These are phyloP conservation scores for Lomographa bimaculata DNA, from an alignment of 2,888 invertebrate species.

Conservation along the genomic window DNA sequence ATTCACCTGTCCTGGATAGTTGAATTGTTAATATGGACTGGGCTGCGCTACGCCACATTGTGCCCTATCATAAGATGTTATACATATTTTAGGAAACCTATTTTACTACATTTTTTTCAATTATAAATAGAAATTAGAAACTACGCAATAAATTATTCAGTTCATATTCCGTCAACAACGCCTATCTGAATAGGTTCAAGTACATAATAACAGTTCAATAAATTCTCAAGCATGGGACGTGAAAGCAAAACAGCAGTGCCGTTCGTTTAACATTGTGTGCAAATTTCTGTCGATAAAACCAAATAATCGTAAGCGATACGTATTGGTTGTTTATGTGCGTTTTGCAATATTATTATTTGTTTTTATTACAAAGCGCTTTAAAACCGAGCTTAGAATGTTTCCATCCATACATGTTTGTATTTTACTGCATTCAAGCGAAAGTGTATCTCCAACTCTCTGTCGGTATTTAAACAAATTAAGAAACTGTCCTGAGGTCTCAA, in stretches of 20 bases:
- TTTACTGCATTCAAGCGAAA: no score
- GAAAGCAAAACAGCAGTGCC: constrained; percentile 61
- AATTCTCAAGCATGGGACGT: constrained; percentile 54
- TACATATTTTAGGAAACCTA: neutral
- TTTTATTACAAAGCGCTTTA: no score
- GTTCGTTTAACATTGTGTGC: constrained; percentile 74
- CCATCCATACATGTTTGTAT: no score
- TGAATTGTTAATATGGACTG: no score
- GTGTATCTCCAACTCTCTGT: no score
- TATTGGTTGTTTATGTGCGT: constrained; percentile 42
- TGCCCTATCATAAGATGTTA: no score
- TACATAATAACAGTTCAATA: constrained; percentile 53
- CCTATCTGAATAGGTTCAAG: constrained; percentile 45
- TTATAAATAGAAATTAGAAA: constrained; percentile 19
- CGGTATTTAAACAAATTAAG: no score
- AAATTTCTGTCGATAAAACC: constrained; percentile 67
- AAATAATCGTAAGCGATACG: constrained; percentile 51
- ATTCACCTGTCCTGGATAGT: no score
- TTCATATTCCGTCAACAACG: constrained; percentile 37
- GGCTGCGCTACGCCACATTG: no score
- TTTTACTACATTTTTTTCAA: neutral
- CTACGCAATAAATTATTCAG: constrained; percentile 11
- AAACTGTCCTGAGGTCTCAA: no score
- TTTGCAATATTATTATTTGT: constrained; percentile 36
- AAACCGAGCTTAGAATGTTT: no score